Base-by-base conservation (phyloP, 2,797 vertebrate species). In the Notolepis coatsorum region DNA sequence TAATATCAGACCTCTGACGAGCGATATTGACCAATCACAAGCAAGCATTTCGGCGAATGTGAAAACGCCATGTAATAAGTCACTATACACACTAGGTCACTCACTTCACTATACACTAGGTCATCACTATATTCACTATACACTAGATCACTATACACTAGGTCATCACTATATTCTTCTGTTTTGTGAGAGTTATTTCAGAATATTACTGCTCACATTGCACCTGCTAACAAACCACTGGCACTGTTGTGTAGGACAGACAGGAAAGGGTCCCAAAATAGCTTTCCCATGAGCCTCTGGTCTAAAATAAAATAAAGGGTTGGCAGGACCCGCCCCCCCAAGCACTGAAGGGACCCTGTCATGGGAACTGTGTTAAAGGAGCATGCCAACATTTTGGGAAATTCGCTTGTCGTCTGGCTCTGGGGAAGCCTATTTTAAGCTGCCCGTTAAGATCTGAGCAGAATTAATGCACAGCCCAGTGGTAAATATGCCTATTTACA, bases 201-300 rank as follows among this genome's bases (percentile, higher is more conserved):
- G 69, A 68, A 48, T 64, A 58, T 60, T 31, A 60, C 17, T 73
- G 80, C 59, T 68, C 80, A 52, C 64, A 65, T 66, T 88, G 88
- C 90, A 94, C 93, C 92, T 93, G 92, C 68, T 89, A 82, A 82
- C 80, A 84, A 84, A 80, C 81, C 66, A 54, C 77, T 84, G 80
- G 75, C 75, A 66, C 70, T 83, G 84, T 81, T 90, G 88, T 90
- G 79, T 77, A 71, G 77, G 67, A 77, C 79, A 56, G 45, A 84
- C 76, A 89, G 88, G 84, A 90, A 91, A 89, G 73, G 68, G 75
- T 85, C 89, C 84, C 23, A 59, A 89, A 93, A 93, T 92, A 93
- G 88, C 89, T 93, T 94, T 94, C 92, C 91, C 92, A 93, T 93
- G 92, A 92, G 92, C 84, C 88, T 87, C 75, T 75, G 73, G 82